Conservation (phyloP, 2,888 invertebrate species). For the Hyppa rectilinea region DNA sequence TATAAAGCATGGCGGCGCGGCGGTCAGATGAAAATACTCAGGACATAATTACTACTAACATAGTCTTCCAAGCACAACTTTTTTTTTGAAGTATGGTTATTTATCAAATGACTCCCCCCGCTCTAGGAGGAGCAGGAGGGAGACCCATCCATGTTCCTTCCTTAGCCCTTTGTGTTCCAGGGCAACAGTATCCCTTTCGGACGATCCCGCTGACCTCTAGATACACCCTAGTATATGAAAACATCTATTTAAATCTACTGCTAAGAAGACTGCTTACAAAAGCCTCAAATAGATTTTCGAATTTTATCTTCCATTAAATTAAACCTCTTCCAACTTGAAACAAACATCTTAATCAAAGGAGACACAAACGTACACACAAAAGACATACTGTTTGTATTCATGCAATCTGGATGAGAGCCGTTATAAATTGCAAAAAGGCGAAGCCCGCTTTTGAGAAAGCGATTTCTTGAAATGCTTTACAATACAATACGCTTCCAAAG, state of each 20-base stretch:
- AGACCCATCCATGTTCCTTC: too few species aligned
- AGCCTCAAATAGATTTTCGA: constrained; percentile 10
- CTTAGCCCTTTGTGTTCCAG: too few species aligned
- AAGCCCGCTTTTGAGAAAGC: constrained; percentile 84
- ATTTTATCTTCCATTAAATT: constrained; percentile 60
- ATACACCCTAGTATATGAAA: too few species aligned
- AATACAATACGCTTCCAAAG: constrained; percentile 84
- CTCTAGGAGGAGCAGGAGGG: too few species aligned
- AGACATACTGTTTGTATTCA: constrained; percentile 79
- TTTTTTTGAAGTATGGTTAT: too few species aligned
- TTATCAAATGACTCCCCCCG: too few species aligned
- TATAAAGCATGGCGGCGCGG: too few species aligned
- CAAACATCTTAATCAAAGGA: constrained; percentile 72
- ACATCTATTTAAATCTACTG: neutral
- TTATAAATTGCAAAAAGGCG: constrained; percentile 88
- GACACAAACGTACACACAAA: constrained; percentile 71
- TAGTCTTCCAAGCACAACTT: too few species aligned
- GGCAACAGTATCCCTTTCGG: too few species aligned
- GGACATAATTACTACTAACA: too few species aligned
- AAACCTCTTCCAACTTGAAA: constrained; percentile 56
- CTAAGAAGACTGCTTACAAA: neutral
- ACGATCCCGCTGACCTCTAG: too few species aligned
- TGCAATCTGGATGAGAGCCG: constrained; percentile 85
- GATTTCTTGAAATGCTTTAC: constrained; percentile 87
- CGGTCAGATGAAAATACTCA: too few species aligned